These are phyloP conservation scores for Orchestia grillus DNA, from an alignment of 1,140 invertebrate species.

Conservation along the genomic window DNA sequence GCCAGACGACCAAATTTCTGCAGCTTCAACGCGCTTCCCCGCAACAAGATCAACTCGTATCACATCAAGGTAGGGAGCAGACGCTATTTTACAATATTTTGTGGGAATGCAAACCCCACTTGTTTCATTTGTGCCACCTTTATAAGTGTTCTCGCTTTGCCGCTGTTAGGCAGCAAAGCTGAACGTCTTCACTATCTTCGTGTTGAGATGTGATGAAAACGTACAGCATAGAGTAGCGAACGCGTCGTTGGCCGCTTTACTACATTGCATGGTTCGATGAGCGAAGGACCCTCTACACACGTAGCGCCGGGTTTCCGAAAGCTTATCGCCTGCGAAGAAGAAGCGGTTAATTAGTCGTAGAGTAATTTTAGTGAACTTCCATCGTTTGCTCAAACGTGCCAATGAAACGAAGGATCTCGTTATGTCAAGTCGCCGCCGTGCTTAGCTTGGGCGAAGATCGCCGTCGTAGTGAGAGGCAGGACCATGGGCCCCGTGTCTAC, in stretches of 20 bases:
- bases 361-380: background rate
- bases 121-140: constrained; percentile 56
- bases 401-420: constrained; percentile 47
- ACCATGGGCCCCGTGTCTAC: background rate
- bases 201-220: background rate
- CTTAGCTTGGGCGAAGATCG: background rate
- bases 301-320: background rate
- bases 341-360: constrained; percentile 8
- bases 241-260: background rate
- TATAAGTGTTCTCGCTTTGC: constrained; percentile 28
- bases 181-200: background rate
- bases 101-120: constrained; percentile 21
- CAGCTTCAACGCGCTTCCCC: constrained; percentile 92
- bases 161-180: background rate
- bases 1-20: constrained; percentile 92
- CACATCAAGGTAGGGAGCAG: constrained; percentile 92
- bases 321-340: background rate
- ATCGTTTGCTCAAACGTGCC: constrained; percentile 38
- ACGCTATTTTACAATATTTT: constrained; percentile 56
- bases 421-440: background rate
- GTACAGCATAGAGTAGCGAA: background rate
- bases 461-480: background rate
- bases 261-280: background rate
- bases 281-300: background rate
- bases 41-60: constrained; percentile 97